Evolutionary conservation across 2,797 vertebrate genomes (phyloP).

Genomic region (Buceros bicornis): DNA sequence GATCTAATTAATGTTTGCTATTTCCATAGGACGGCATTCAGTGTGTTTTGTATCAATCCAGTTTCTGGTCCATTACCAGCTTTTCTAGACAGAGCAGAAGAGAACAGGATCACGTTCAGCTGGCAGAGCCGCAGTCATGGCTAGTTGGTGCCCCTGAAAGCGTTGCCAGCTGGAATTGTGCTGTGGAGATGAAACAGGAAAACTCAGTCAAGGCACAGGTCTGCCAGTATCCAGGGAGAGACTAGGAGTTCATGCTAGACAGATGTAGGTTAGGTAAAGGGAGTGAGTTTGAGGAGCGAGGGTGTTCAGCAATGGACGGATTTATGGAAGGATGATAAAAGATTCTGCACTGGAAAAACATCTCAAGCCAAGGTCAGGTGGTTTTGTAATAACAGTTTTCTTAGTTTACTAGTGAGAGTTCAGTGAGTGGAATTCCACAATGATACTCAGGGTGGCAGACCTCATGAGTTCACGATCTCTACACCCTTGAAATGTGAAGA

Average conservation of each 20-base stretch:
- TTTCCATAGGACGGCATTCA: not conserved
- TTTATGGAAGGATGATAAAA: not conserved
- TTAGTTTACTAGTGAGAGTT: not conserved
- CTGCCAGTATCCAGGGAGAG: not conserved
- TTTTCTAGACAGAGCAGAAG: not conserved
- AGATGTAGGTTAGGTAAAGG: not conserved
- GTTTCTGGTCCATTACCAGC: not conserved
- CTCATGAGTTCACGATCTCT: not conserved
- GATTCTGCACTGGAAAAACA: not conserved
- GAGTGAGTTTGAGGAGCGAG: not conserved
- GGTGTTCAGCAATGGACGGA: not conserved
- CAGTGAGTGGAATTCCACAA: not conserved
- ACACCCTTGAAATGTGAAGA: not conserved
- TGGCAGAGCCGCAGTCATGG: not conserved
- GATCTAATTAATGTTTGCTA: slow-evolving; percentile 30
- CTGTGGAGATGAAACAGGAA: not conserved
- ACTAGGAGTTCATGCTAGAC: not conserved
- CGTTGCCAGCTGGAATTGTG: not conserved
- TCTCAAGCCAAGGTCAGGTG: not conserved
- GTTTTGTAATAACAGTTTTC: not conserved
- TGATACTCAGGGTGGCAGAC: not conserved
- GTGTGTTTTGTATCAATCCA: not conserved
- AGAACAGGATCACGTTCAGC: not conserved
- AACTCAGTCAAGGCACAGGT: not conserved
- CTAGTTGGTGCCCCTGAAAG: not conserved